phyloP scores from a whole-genome alignment of 2,888 invertebrate genomes.

The Balanococcus diminutus region DNA sequence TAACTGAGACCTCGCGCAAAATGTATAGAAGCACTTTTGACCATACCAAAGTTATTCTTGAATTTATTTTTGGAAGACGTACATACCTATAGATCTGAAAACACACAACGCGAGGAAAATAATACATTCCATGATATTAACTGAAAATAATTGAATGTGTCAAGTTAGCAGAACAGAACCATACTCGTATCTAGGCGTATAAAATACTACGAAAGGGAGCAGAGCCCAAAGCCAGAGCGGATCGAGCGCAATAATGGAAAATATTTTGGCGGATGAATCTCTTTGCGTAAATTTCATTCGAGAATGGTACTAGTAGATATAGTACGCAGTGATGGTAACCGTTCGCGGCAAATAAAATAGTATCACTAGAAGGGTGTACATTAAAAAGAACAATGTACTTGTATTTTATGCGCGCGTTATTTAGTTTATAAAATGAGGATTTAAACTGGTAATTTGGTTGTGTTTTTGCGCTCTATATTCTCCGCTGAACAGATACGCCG shows the following conservation, averaged over 20 bases:
- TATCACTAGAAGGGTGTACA: slow-evolving; percentile 15
- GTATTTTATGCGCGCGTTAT: slow-evolving; percentile 30
- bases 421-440: slow-evolving; percentile 39
- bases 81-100: too few relatives aligned
- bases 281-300: slow-evolving; percentile 25
- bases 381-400: slow-evolving; percentile 44
- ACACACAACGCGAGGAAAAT: background rate
- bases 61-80: too few relatives aligned
- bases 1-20: too few relatives aligned
- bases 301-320: background rate
- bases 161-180: background rate
- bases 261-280: background rate
- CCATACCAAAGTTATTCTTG: too few relatives aligned
- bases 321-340: background rate
- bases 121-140: background rate
- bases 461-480: background rate
- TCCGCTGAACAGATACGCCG: background rate
- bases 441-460: slow-evolving; percentile 34
- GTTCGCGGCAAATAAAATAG: slow-evolving; percentile 8
- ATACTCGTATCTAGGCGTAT: background rate
- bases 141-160: slow-evolving; percentile 1
- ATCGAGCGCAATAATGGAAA: slow-evolving; percentile 7
- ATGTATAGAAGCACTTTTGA: too few relatives aligned
- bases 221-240: too few relatives aligned
- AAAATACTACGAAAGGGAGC: background rate